A percentile compares a stretch with the other conserved stretches of the same genome.
These are phyloP conservation scores for Pollachius pollachius DNA, from an alignment of 2,113 vertebrate species.

Conservation along the genomic window DNA sequence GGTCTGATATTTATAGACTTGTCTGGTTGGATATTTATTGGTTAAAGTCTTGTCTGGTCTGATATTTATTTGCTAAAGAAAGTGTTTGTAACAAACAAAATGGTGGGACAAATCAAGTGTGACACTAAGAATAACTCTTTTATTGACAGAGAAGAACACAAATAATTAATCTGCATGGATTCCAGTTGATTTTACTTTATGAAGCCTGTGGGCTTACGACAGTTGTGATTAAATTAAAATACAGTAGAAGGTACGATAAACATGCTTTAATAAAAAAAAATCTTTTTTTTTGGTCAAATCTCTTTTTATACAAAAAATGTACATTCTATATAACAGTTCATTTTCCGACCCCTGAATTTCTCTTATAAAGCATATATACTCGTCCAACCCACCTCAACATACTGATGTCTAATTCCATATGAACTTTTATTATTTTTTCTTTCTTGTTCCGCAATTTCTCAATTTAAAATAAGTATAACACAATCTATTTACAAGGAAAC, in stretches of 20 bases:
- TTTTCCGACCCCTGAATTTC: too few species aligned
- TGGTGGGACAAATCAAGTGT: neutral
- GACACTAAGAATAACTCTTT: neutral
- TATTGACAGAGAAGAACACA: neutral
- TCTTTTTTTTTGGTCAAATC: neutral
- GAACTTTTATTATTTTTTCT: neutral
- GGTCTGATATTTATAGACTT: neutral
- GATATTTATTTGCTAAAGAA: neutral
- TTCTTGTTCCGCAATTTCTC: neutral
- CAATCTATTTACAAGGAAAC: neutral
- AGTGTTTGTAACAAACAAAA: neutral
- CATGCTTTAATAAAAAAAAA: neutral
- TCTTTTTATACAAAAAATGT: neutral
- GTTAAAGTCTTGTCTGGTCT: neutral
- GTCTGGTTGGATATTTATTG: too few species aligned
- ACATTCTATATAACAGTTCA: neutral
- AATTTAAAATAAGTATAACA: neutral
- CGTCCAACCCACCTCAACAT: too few species aligned
- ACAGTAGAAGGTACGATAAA: neutral
- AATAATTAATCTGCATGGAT: neutral
- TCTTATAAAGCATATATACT: too few species aligned
- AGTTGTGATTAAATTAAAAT: neutral
- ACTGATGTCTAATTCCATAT: too few species aligned
- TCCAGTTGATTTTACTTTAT: too few species aligned
- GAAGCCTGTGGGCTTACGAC: too few species aligned